Evolutionary conservation across 2,888 invertebrate genomes (phyloP).

Genomic region (Unio delphinus): DNA sequence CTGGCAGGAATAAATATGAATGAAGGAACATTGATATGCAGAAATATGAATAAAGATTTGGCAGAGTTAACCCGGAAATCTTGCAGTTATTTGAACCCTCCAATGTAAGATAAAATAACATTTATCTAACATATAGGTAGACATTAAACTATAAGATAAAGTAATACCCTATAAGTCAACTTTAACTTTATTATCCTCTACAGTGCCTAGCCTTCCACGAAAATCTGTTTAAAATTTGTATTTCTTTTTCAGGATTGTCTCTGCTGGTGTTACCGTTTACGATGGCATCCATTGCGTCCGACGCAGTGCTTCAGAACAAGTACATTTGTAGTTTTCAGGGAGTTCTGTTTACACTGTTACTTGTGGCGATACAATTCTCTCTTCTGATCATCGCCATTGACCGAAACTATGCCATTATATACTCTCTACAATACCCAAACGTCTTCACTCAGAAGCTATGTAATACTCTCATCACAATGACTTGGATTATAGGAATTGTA

Average conservation of each 20-base stretch:
- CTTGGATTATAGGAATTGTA: slow-evolving; percentile 40
- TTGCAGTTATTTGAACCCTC: too few species aligned
- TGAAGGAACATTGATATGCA: too few species aligned
- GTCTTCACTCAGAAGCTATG: slow-evolving; percentile 48
- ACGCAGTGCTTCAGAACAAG: slow-evolving; percentile 17
- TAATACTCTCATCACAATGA: slow-evolving; percentile 27
- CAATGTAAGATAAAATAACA: too few species aligned
- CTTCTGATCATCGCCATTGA: slow-evolving; percentile 51
- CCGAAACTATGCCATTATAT: slow-evolving; percentile 55
- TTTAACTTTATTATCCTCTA: too few species aligned
- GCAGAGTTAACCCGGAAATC: too few species aligned
- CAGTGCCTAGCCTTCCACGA: too few species aligned
- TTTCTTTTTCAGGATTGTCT: slow-evolving; percentile 40
- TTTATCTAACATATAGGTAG: too few species aligned
- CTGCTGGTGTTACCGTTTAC: slow-evolving; percentile 46
- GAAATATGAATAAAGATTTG: too few species aligned
- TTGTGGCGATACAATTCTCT: slow-evolving; percentile 41
- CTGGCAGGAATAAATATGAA: too few species aligned
- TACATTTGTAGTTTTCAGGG: slow-evolving; percentile 47
- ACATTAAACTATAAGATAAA: too few species aligned
- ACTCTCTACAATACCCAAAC: slow-evolving; percentile 51
- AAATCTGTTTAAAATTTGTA: not conserved
- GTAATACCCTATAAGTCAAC: too few species aligned
- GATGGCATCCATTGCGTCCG: slow-evolving; percentile 39
- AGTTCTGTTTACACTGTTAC: slow-evolving; percentile 43